phyloP scores from a whole-genome alignment of 2,113 vertebrate species.

The Hystrix cristata region DNA sequence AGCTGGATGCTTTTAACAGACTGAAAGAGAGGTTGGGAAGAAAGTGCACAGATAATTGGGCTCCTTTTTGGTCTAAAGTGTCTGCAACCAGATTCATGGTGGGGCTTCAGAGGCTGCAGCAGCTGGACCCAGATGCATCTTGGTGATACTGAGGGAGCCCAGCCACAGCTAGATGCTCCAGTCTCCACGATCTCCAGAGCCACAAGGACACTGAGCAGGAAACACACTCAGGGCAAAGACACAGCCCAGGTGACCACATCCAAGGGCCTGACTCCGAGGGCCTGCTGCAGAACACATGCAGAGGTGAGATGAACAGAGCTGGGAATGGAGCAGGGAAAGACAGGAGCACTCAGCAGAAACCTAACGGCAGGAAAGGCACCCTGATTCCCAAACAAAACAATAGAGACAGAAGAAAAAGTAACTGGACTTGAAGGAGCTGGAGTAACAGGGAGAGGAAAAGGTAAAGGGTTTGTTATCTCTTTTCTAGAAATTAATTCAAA shows the following conservation, averaged over 20 bases:
- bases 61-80: slow-evolving; percentile 55
- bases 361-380: background rate
- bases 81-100: slow-evolving; percentile 63
- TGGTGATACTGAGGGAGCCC: background rate
- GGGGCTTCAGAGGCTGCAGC: slow-evolving; percentile 57
- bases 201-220: background rate
- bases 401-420: background rate
- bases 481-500: slow-evolving; percentile 3
- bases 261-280: background rate
- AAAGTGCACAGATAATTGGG: slow-evolving; percentile 67
- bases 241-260: background rate
- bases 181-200: slow-evolving; percentile 43
- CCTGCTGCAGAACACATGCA: background rate
- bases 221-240: background rate
- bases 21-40: slow-evolving; percentile 68
- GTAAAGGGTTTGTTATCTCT: background rate
- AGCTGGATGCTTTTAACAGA: slow-evolving; percentile 80
- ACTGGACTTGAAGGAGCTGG: background rate
- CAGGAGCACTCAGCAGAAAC: background rate
- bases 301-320: background rate
- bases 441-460: background rate
- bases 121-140: slow-evolving; percentile 62
- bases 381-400: background rate
- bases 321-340: background rate
- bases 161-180: slow-evolving; percentile 28